A percentile compares a stretch with the other conserved stretches of the same genome.
Conservation (phyloP, 2,797 vertebrate species). For the Hirundo rustica region DNA sequence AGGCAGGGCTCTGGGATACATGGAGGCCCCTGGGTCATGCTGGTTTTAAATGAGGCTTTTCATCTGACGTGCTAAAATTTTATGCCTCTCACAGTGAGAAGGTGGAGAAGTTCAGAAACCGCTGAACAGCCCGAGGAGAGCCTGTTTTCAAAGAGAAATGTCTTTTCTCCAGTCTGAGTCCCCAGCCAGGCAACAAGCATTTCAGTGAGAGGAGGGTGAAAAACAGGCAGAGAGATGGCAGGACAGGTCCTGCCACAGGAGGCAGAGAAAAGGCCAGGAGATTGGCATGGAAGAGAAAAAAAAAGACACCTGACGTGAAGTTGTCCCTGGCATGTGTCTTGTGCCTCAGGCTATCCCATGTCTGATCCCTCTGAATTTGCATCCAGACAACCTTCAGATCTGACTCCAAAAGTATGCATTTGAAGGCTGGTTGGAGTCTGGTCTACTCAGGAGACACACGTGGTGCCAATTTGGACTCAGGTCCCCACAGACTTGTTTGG, state of each 20-base stretch:
- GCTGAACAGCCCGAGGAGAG: neutral
- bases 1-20: neutral
- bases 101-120: neutral
- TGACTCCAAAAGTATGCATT: neutral
- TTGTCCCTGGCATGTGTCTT: neutral
- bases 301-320: neutral
- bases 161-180: neutral
- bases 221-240: neutral
- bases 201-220: neutral
- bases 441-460: neutral
- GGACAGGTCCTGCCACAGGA: neutral
- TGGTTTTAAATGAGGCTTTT: neutral
- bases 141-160: neutral
- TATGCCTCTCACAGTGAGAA: neutral
- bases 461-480: neutral
- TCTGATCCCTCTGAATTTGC: neutral
- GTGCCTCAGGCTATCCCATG: neutral
- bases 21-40: neutral
- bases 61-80: neutral
- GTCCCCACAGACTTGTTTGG: neutral
- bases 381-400: neutral
- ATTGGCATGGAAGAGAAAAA: neutral
- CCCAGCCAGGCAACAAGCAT: fast-evolving
- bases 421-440: neutral
- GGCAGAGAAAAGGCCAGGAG: neutral